Conservation (phyloP, 2,797 vertebrate genomes). For the Enteromius unitaeniatus region DNA sequence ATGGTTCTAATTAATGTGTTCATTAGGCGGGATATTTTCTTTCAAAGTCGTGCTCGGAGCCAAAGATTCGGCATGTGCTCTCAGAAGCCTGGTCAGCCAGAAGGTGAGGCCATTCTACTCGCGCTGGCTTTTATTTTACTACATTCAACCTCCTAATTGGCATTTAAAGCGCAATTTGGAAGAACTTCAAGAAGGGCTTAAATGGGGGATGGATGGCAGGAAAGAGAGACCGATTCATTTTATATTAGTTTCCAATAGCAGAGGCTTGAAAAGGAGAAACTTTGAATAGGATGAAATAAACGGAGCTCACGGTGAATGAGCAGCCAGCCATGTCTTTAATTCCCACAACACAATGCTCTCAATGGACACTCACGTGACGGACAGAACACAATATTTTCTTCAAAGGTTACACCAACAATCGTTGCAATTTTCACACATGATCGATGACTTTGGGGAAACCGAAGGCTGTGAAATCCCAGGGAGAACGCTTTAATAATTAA, state of each 20-base stretch:
- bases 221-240: slow-evolving; percentile 76
- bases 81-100: slow-evolving; percentile 99
- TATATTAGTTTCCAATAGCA: slow-evolving; percentile 77
- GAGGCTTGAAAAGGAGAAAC: slow-evolving; percentile 68
- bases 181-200: slow-evolving; percentile 96
- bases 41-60: slow-evolving; percentile 99
- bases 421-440: slow-evolving; percentile 10
- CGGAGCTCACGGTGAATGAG: slow-evolving; percentile 34
- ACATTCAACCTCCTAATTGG: slow-evolving; percentile 99
- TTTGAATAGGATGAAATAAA: slow-evolving; percentile 72
- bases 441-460: background rate
- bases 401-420: slow-evolving; percentile 12
- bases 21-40: slow-evolving; percentile 98
- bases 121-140: slow-evolving; percentile 99
- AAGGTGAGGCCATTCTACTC: slow-evolving; percentile 98
- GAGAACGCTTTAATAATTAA: background rate
- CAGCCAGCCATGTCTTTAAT: slow-evolving; percentile 26
- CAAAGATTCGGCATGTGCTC: slow-evolving; percentile 93
- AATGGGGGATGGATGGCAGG: slow-evolving; percentile 74
- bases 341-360: slow-evolving; percentile 27
- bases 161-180: slow-evolving; percentile 99
- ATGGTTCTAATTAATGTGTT: slow-evolving; percentile 99
- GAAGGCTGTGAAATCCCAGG: background rate
- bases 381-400: background rate
- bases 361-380: background rate